Evolutionary conservation across 2,113 vertebrate genomes (phyloP), one percentile per base, ranked within the genome.

Genomic region (Hippocampus mohnikei): DNA sequence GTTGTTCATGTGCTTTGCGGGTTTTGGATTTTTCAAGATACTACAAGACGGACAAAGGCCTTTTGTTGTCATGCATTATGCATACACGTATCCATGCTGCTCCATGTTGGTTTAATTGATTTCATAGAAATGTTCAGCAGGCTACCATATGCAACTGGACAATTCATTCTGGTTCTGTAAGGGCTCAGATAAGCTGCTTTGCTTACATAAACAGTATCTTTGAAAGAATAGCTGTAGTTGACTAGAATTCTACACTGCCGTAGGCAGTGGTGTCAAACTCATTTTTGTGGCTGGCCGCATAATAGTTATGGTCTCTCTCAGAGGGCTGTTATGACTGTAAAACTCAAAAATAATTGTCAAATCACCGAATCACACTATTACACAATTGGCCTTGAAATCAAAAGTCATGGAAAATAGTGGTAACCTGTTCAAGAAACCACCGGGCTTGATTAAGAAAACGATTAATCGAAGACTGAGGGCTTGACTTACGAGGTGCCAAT

Each of bases 31-130:
- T 33, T 40, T 62, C 11, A 44, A 44, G 62, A 6, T 16, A 27
- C 63, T 9, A 46, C 27, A 60, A 33, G 13, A 60, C 27, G 13
- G 16, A 60, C 27, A 60, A 60, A 60, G 16, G 58, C 5, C 58
- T 60, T 60, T 44, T 46, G 63, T 65, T 33, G 15, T 33, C 58
- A 33, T 33, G 29, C 42, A 46, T 65, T 46, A 48, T 65, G 63
- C 23, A 65, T 46, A 46, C 44, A 23, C 29, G 21, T 59, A 59
- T 15, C 11, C 21, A 5, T 27, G 63, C 42, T 46, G 6, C 23
- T 46, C 62, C 23, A 15, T 65, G 63, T 65, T 65, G 41, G 41
- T 48, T 65, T 18, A 16, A 44, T 65, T 23, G 11, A 63, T 63
- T 65, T 65, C 62, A 65, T 18, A 65, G 12, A 44, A 46, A 65